These are phyloP conservation scores for Heliconius hortense DNA, from an alignment of 2,888 invertebrate species.

Conservation along the genomic window DNA sequence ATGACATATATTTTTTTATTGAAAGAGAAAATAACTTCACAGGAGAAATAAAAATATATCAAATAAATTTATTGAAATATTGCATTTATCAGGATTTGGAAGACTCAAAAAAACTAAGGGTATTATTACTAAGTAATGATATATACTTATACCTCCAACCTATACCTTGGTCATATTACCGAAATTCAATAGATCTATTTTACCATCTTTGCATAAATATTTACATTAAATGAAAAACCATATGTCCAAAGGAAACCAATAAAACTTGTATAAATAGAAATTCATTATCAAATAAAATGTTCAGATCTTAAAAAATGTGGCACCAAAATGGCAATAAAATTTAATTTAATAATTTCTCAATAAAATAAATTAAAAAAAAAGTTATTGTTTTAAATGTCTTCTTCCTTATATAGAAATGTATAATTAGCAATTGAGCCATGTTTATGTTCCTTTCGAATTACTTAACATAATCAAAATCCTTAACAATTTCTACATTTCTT, in stretches of 20 bases:
- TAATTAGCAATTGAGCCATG: no score
- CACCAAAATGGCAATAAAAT: slow-evolving; percentile 56
- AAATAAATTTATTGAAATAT: not conserved
- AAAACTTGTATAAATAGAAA: not conserved
- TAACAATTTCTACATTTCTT: no score
- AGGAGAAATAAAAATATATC: not conserved
- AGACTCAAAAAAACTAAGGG: not conserved
- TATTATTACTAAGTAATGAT: slow-evolving; percentile 3
- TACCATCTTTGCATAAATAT: not conserved
- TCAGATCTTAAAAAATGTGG: slow-evolving; percentile 54
- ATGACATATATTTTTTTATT: no score
- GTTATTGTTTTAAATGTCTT: slow-evolving; percentile 1
- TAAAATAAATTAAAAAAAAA: not conserved
- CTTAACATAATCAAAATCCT: no score
- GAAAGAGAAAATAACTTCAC: not conserved
- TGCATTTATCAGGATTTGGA: not conserved
- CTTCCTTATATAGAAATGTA: not conserved
- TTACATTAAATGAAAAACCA: not conserved
- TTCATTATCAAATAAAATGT: slow-evolving; percentile 18
- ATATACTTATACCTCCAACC: not conserved
- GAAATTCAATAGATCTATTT: not conserved
- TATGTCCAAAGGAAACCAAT: not conserved
- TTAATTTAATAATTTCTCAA: slow-evolving; percentile 30
- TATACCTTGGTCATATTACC: not conserved
- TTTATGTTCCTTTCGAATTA: no score